Percentiles rank a stretch among this genome's conserved stretches.
Evolutionary conservation across 2,113 vertebrate genomes (phyloP).

Genomic region (Erythrolamprus reginae): DNA sequence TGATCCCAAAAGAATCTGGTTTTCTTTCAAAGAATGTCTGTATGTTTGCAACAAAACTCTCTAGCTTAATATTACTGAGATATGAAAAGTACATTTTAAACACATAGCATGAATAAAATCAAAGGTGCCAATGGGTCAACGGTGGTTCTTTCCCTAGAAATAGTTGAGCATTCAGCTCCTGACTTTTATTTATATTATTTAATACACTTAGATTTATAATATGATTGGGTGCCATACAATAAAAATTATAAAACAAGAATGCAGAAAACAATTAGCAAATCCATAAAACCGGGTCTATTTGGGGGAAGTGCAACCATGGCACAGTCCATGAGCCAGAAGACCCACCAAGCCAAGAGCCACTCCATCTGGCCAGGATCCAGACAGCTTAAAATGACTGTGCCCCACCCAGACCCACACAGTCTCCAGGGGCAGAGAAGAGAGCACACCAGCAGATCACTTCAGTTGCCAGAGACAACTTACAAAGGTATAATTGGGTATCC

Average conservation of each 20-base stretch:
- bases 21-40: constrained; percentile 16
- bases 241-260: background rate
- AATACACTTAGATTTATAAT: background rate
- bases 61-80: constrained; percentile 7
- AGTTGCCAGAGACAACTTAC: background rate
- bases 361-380: background rate
- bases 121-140: background rate
- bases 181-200: background rate
- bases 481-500: background rate
- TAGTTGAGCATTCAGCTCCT: background rate
- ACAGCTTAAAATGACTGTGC: background rate
- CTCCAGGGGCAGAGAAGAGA: background rate
- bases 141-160: background rate
- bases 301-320: background rate
- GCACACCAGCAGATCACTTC: background rate
- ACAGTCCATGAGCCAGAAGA: background rate
- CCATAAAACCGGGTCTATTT: background rate
- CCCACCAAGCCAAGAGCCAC: background rate
- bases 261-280: background rate
- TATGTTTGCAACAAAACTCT: constrained; percentile 2
- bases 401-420: background rate
- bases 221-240: background rate
- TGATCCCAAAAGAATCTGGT: constrained; percentile 17
- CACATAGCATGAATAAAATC: background rate
- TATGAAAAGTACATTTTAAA: constrained; percentile 7